A percentile compares a stretch with the other conserved stretches of the same genome.
phyloP scores from a whole-genome alignment of 2,888 invertebrate genomes.

The Melikaiella ostensackeni region DNA sequence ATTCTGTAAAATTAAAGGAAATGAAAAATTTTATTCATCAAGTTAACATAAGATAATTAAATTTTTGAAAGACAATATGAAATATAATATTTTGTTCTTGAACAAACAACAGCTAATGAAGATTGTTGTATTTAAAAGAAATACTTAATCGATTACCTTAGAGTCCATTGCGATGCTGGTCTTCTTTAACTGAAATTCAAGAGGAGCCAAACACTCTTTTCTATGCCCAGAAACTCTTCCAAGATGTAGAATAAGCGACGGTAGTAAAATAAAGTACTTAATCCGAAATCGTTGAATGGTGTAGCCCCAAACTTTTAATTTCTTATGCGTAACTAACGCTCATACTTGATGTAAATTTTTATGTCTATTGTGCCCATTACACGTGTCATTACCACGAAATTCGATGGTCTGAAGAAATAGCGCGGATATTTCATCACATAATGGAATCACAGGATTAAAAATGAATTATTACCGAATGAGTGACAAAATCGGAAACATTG shows the following conservation, averaged over 20 bases:
- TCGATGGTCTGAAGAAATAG: neutral
- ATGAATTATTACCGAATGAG: neutral
- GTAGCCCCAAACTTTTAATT: neutral
- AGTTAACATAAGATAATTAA: no score
- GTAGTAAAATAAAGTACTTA: neutral
- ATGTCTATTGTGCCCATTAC: neutral
- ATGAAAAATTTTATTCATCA: neutral
- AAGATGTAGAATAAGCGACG: neutral
- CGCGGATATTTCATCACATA: neutral
- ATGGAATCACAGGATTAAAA: neutral
- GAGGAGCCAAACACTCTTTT: neutral
- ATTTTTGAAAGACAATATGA: no score
- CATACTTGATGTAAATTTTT: neutral
- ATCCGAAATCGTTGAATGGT: neutral
- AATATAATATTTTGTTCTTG: neutral
- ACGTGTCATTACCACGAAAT: neutral
- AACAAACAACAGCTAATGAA: neutral
- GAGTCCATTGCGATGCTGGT: neutral
- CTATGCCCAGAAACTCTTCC: neutral
- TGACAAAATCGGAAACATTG: neutral
- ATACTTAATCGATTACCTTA: neutral
- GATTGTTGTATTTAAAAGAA: neutral
- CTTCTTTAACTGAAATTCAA: neutral
- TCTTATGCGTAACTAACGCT: slow-evolving; percentile 7
- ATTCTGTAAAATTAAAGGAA: neutral